Evolutionary conservation across 2,888 invertebrate genomes (phyloP).

Genomic region (Phlogophora meticulosa): DNA sequence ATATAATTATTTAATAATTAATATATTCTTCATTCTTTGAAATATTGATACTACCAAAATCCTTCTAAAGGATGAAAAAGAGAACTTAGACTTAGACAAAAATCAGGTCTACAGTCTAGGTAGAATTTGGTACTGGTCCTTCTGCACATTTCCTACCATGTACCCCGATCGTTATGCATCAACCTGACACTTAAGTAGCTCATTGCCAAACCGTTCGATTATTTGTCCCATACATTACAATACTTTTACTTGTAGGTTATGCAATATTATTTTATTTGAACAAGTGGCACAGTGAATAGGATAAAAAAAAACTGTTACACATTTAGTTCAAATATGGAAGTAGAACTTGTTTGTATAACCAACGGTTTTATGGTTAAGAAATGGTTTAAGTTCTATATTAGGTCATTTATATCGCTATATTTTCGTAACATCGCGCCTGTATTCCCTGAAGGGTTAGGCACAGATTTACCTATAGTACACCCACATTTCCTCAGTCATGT

Average conservation of each 20-base stretch:
- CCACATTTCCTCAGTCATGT: no score
- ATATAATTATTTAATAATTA: no score
- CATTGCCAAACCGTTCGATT: constrained; percentile 58
- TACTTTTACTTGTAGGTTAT: constrained; percentile 59
- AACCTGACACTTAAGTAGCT: constrained; percentile 47
- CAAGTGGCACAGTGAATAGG: constrained; percentile 49
- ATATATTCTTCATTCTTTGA: no score
- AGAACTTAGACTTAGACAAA: no score
- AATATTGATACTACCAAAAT: no score
- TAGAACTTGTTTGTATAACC: constrained; percentile 6
- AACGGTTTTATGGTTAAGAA: not conserved
- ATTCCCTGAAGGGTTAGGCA: no score
- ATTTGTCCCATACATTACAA: constrained; percentile 49
- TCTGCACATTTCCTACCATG: not conserved
- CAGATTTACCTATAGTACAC: no score
- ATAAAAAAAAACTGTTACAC: constrained; percentile 17
- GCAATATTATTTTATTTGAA: constrained; percentile 45
- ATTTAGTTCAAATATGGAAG: constrained; percentile 32
- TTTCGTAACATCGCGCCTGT: no score
- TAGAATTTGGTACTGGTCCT: no score
- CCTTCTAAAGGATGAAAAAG: no score
- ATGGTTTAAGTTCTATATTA: not conserved
- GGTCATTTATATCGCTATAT: not conserved
- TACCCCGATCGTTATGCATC: not conserved
- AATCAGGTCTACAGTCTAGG: no score